These are phyloP conservation scores for Phymanthus crucifer DNA, from an alignment of 92 coral and sea anemone species.

Conservation along the genomic window DNA sequence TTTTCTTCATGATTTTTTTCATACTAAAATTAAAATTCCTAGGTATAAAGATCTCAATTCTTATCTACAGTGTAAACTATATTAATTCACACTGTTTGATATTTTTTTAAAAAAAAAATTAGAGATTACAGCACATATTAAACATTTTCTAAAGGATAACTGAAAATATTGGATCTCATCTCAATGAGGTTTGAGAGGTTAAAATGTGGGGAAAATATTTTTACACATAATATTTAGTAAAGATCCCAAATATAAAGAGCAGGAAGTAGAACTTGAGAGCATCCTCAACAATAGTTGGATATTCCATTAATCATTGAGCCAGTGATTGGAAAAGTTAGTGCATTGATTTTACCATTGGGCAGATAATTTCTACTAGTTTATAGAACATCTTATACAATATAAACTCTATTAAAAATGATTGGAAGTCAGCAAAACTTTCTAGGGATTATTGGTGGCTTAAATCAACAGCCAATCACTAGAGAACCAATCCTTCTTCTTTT, in stretches of 20 bases:
- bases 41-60: neutral
- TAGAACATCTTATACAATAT: constrained; percentile 41
- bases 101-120: no score
- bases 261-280: constrained; percentile 1
- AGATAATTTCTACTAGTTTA: constrained; percentile 28
- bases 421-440: constrained; percentile 63
- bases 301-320: constrained; percentile 20
- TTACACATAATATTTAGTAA: neutral
- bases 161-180: neutral
- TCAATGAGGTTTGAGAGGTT: neutral
- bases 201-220: neutral
- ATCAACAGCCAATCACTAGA: constrained; percentile 73
- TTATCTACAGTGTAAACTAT: no score
- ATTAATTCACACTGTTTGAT: no score
- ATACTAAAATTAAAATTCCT: neutral
- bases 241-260: neutral
- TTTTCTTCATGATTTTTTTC: no score
- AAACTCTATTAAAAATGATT: constrained; percentile 74
- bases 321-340: constrained; percentile 59
- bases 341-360: constrained; percentile 59
- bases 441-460: constrained; percentile 75
- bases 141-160: neutral
- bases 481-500: constrained; percentile 51
- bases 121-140: no score
- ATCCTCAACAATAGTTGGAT: neutral